Percentiles rank a stretch among this genome's conserved stretches.
phyloP scores from a whole-genome alignment of 2,888 invertebrate genomes.

The Cynaeus angustus region DNA sequence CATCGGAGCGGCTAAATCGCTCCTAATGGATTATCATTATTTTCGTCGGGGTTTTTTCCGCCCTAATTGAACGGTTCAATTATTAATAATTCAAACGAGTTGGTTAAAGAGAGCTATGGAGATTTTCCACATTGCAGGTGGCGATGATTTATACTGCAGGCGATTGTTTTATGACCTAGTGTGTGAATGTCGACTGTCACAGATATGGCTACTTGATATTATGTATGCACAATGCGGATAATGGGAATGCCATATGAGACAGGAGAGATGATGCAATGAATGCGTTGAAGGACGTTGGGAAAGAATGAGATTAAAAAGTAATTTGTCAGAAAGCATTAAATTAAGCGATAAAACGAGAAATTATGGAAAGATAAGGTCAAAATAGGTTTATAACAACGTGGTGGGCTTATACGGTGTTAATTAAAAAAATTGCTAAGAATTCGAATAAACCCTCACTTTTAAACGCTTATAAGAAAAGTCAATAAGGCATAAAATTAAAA shows the following conservation, averaged over 20 bases:
- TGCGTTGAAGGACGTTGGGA: neutral
- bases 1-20: constrained; percentile 33
- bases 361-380: no score
- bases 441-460: no score
- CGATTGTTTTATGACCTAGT: neutral
- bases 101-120: constrained; percentile 5
- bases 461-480: no score
- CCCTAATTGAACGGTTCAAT: constrained; percentile 42
- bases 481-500: no score
- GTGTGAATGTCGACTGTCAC: neutral
- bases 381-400: no score
- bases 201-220: constrained; percentile 8
- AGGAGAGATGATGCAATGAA: neutral
- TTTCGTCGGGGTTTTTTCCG: constrained; percentile 24
- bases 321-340: constrained; percentile 1
- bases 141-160: constrained; percentile 21
- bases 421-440: no score
- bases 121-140: constrained; percentile 15
- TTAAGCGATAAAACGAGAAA: no score
- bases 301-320: neutral
- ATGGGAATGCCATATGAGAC: constrained; percentile 6
- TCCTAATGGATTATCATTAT: constrained; percentile 44
- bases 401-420: no score
- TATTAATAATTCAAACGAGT: constrained; percentile 36
- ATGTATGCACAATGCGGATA: constrained; percentile 3